A percentile compares a stretch with the other conserved stretches of the same genome.
Conservation (phyloP, 2,888 invertebrate species). For the Pristionchus maxplancki region DNA sequence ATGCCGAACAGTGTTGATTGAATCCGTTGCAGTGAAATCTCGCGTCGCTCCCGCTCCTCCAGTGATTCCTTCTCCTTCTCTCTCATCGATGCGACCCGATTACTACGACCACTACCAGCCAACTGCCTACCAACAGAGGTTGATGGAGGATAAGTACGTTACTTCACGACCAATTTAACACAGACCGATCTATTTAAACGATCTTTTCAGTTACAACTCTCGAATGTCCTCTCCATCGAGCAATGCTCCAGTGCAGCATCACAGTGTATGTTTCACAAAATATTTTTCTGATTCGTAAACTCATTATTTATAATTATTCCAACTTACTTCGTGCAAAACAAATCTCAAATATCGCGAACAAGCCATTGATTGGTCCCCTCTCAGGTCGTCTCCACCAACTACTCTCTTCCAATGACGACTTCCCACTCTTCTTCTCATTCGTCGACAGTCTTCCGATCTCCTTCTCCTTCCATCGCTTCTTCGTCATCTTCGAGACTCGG, state of each 20-base stretch:
- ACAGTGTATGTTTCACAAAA: not conserved
- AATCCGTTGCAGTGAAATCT: not conserved
- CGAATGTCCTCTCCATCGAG: slow-evolving; percentile 8
- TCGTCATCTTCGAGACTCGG: slow-evolving; percentile 32
- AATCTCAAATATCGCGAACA: not conserved
- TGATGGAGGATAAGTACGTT: slow-evolving; percentile 4
- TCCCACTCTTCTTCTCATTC: slow-evolving; percentile 8
- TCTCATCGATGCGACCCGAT: not conserved
- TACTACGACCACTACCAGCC: slow-evolving; percentile 14
- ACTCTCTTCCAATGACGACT: slow-evolving; percentile 20
- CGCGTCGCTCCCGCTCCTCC: not conserved
- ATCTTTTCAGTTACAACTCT: not conserved
- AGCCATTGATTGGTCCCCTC: not conserved
- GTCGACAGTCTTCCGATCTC: slow-evolving; percentile 42
- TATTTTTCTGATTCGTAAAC: not conserved
- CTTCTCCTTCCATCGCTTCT: slow-evolving; percentile 38
- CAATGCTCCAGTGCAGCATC: not conserved
- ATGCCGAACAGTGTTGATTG: not conserved
- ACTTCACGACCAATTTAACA: not conserved
- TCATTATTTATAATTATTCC: too few relatives aligned
- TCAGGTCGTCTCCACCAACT: not conserved
- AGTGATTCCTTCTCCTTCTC: not conserved
- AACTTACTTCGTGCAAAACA: too few relatives aligned
- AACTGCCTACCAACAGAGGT: slow-evolving; percentile 29
- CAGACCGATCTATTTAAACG: not conserved